Conservation (phyloP, 2,888 invertebrate species). For the Dolomedes plantarius region DNA sequence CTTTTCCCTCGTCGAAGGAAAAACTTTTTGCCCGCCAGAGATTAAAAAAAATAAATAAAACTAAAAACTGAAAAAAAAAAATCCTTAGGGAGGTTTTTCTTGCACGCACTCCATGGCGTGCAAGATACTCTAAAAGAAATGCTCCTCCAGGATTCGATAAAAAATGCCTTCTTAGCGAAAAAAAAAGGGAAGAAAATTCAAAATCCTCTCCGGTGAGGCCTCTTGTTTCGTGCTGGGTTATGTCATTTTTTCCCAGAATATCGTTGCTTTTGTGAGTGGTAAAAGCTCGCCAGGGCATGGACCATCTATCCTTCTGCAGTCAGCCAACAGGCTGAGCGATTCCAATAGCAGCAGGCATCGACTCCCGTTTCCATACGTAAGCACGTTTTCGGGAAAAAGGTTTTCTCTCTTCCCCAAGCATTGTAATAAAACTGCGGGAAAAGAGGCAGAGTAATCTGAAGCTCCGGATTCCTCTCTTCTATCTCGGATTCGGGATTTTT, state of each 20-base stretch:
- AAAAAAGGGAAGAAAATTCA: conserved; percentile 14
- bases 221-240: conserved; percentile 50
- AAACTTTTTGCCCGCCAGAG: conserved; percentile 50
- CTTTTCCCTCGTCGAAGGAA: conserved; percentile 37
- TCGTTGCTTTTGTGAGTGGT: conserved; percentile 30
- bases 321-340: conserved; percentile 24
- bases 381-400: background rate
- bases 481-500: background rate
- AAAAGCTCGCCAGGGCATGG: conserved; percentile 26
- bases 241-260: conserved; percentile 29
- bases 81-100: conserved; percentile 14
- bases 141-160: conserved; percentile 1
- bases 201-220: conserved; percentile 21
- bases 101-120: conserved; percentile 33
- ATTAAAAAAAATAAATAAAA: conserved; percentile 29
- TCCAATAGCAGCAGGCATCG: conserved; percentile 14
- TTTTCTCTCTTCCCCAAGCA: background rate
- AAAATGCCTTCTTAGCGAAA: background rate
- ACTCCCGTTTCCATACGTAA: background rate
- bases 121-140: background rate
- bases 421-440: conserved; percentile 15
- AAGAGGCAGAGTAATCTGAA: background rate
- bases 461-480: background rate
- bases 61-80: background rate
- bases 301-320: background rate